Evolutionary conservation across 1,140 invertebrate species (phyloP).

Genomic region (Halyomorpha halys): DNA sequence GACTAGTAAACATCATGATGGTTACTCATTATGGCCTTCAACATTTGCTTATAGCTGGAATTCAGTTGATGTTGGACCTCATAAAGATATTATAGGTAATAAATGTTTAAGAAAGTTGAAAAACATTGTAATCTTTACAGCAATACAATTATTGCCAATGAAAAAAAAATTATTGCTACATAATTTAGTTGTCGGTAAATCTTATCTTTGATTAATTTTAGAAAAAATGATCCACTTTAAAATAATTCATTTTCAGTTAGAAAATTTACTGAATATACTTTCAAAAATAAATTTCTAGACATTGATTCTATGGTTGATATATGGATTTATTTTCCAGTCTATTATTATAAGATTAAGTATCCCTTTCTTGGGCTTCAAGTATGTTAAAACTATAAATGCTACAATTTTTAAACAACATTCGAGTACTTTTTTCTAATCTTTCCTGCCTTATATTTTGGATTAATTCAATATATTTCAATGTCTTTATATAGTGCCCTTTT

Average conservation of each 20-base stretch:
- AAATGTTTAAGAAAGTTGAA: slow-evolving; percentile 33
- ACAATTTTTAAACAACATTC: too few species aligned
- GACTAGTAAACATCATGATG: slow-evolving; percentile 91
- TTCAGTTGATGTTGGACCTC: slow-evolving; percentile 71
- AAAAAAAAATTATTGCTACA: not conserved
- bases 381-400: too few species aligned
- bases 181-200: too few species aligned
- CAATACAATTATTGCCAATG: not conserved
- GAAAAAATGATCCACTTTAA: not conserved
- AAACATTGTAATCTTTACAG: not conserved
- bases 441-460: too few species aligned
- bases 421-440: too few species aligned
- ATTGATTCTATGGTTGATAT: not conserved
- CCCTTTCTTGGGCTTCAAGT: too few species aligned
- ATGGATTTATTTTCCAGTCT: not conserved
- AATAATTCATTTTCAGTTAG: too few species aligned
- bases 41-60: slow-evolving; percentile 84
- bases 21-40: slow-evolving; percentile 81
- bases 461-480: too few species aligned
- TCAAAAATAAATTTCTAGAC: not conserved
- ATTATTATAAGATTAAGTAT: too few species aligned
- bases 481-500: too few species aligned
- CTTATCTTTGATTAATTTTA: not conserved
- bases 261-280: not conserved
- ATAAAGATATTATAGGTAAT: slow-evolving; percentile 63